Percentiles rank a stretch among this genome's conserved stretches.
These are phyloP conservation scores for Sericinus montela DNA, from an alignment of 2,888 invertebrate genomes.

Conservation along the genomic window DNA sequence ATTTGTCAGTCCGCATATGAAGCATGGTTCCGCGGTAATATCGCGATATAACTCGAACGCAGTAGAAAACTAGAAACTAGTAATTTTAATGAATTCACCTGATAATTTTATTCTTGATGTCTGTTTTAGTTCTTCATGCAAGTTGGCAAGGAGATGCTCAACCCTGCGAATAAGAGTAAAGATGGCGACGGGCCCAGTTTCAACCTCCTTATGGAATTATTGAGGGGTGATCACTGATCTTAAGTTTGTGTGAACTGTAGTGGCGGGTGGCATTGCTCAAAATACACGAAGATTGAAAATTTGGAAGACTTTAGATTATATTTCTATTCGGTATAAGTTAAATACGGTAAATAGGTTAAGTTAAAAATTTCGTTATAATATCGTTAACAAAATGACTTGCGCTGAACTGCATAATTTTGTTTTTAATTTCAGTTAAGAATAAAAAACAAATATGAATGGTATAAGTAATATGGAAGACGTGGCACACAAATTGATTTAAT, in stretches of 20 bases:
- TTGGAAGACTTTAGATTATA: constrained; percentile 4
- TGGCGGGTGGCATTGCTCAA: constrained; percentile 16
- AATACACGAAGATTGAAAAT: background rate
- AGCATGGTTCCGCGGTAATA: too few species aligned
- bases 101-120: background rate
- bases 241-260: background rate
- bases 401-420: background rate
- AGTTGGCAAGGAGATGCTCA: constrained; percentile 96
- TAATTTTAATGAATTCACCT: too few species aligned
- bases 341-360: constrained; percentile 1
- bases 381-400: background rate
- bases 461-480: too few species aligned
- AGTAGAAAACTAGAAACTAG: too few species aligned
- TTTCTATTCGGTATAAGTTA: constrained; percentile 1
- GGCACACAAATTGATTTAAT: too few species aligned
- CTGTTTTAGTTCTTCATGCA: constrained; percentile 72
- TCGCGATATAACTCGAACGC: too few species aligned
- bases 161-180: constrained; percentile 88
- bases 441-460: too few species aligned
- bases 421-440: too few species aligned
- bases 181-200: constrained; percentile 95
- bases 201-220: constrained; percentile 96
- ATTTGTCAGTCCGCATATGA: too few species aligned
- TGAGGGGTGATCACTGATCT: constrained; percentile 93
- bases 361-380: constrained; percentile 2